Conservation (phyloP, 2,888 invertebrate species). For the Nemoura dubitans region DNA sequence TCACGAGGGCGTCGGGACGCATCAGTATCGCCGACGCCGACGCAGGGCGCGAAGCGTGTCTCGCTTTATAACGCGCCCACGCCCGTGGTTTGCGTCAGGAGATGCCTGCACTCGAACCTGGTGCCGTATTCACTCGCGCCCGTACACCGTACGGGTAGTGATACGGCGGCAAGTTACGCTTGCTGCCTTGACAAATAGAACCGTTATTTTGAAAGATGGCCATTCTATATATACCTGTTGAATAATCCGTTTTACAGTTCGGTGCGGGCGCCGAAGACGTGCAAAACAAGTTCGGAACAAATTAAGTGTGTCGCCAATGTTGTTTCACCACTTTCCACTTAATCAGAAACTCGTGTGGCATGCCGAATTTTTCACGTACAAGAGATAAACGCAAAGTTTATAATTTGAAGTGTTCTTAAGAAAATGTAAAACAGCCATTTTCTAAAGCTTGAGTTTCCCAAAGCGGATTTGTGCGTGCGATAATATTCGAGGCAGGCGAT, state of each 20-base stretch:
- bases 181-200: background rate
- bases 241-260: slow-evolving; percentile 4
- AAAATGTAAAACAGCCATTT: background rate
- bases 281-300: background rate
- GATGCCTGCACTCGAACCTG: background rate
- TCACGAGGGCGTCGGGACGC: slow-evolving; percentile 8
- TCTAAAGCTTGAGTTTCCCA: background rate
- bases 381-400: slow-evolving; percentile 7
- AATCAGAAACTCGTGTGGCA: background rate
- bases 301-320: background rate
- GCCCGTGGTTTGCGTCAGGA: background rate
- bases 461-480: background rate
- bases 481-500: background rate
- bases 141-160: background rate
- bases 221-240: background rate
- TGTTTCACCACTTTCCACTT: background rate
- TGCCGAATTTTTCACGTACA: background rate
- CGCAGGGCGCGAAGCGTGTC: background rate
- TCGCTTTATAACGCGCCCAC: background rate
- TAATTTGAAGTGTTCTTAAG: background rate
- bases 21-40: slow-evolving; percentile 15
- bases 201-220: slow-evolving; percentile 7
- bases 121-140: background rate
- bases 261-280: background rate
- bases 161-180: background rate